Evolutionary conservation across 2,888 invertebrate genomes (phyloP).

Genomic region (Drosophila hamatofila): DNA sequence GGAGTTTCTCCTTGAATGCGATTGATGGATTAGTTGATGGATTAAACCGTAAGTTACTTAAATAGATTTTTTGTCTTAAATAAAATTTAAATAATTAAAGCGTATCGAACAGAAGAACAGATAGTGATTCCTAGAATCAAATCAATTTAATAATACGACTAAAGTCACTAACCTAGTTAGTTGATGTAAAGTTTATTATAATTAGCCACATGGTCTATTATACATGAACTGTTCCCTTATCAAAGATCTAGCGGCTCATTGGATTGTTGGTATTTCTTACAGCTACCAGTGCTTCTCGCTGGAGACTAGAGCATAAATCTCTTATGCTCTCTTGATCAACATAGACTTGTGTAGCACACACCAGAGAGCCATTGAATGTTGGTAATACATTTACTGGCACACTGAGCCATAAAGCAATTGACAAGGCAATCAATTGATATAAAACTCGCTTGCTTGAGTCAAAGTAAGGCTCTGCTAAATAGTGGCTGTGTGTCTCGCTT

Average conservation of each 20-base stretch:
- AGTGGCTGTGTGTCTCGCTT: slow-evolving; percentile 41
- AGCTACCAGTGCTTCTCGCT: neutral
- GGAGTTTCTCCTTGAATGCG: neutral
- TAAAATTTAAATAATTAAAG: neutral
- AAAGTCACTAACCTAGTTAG: neutral
- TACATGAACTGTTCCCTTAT: neutral
- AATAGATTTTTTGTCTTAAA: neutral
- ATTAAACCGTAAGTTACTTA: neutral
- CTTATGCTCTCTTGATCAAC: slow-evolving; percentile 17
- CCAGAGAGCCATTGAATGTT: slow-evolving; percentile 36
- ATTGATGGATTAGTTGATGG: slow-evolving; percentile 5
- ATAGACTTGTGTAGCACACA: slow-evolving; percentile 15
- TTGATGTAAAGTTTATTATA: neutral
- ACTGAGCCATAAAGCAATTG: slow-evolving; percentile 78
- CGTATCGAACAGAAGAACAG: neutral
- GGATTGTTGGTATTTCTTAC: neutral
- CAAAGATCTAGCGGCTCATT: neutral
- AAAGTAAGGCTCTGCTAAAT: slow-evolving; percentile 56
- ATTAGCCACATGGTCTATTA: neutral
- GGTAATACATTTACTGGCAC: slow-evolving; percentile 66
- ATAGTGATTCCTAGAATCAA: too few relatives aligned
- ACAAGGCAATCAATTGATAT: slow-evolving; percentile 76
- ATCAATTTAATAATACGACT: neutral
- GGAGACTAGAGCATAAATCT: neutral
- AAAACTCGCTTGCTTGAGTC: slow-evolving; percentile 60